Evolutionary conservation across 1,140 invertebrate genomes (phyloP).

Genomic region (Drosophila santomea): DNA sequence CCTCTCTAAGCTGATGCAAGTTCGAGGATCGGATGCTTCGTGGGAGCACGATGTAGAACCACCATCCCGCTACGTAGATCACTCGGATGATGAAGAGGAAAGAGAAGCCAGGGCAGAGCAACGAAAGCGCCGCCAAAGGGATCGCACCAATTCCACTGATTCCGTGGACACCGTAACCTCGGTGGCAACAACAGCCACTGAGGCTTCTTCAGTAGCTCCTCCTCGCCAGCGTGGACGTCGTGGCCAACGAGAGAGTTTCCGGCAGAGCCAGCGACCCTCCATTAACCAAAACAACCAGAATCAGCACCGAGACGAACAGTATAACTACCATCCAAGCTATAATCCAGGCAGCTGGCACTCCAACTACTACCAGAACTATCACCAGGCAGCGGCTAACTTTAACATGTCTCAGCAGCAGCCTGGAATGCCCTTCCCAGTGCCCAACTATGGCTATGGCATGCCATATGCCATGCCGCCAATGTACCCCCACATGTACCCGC

Average conservation of each 20-base stretch:
- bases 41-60: conserved; percentile 94
- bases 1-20: conserved; percentile 89
- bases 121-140: conserved; percentile 73
- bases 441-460: conserved; percentile 62
- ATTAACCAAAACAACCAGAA: conserved; percentile 13
- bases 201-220: conserved; percentile 30
- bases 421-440: conserved; percentile 53
- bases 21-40: conserved; percentile 92
- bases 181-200: conserved; percentile 26
- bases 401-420: conserved; percentile 60
- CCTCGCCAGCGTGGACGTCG: conserved; percentile 58
- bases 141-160: conserved; percentile 65
- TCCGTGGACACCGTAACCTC: conserved; percentile 50
- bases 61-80: conserved; percentile 89
- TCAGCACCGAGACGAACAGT: conserved; percentile 44
- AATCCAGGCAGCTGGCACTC: conserved; percentile 82
- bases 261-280: conserved; percentile 28
- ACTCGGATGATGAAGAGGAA: conserved; percentile 96
- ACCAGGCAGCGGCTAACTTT: conserved; percentile 57
- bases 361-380: conserved; percentile 77
- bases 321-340: conserved; percentile 75
- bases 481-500: conserved; percentile 37
- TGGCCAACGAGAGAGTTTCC: conserved; percentile 43
- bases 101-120: conserved; percentile 85
- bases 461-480: conserved; percentile 48